Conservation (phyloP, 2,113 vertebrate species). For the Pluvialis apricaria region DNA sequence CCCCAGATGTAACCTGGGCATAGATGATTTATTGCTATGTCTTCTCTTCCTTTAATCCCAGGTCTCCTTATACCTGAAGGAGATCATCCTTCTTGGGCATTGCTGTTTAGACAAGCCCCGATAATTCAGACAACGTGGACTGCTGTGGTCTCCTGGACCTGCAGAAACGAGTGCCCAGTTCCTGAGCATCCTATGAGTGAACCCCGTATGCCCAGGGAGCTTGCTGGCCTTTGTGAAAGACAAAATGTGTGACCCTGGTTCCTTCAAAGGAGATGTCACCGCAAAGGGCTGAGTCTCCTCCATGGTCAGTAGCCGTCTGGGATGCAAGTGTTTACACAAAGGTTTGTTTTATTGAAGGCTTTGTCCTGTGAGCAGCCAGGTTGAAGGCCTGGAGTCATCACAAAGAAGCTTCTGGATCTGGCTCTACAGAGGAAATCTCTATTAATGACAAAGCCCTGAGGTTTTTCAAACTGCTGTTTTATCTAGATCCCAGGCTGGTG, state of each 20-base stretch:
- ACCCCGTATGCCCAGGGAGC: not conserved
- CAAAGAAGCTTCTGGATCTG: not conserved
- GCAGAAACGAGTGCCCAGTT: not conserved
- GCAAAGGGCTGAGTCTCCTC: not conserved
- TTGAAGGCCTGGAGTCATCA: not conserved
- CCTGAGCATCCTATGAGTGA: not conserved
- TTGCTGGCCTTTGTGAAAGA: not conserved
- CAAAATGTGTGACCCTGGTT: fast-evolving
- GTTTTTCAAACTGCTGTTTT: not conserved
- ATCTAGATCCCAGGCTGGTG: not conserved
- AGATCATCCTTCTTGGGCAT: not conserved
- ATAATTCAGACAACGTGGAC: not conserved
- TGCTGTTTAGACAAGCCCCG: not conserved
- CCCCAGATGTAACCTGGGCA: fast-evolving
- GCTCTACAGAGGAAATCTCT: not conserved
- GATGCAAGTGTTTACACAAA: not conserved
- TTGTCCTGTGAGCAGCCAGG: not conserved
- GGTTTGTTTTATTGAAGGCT: not conserved
- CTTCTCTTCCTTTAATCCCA: not conserved
- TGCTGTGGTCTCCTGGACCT: not conserved
- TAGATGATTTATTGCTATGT: not conserved
- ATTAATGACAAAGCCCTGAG: not conserved
- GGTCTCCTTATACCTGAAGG: not conserved
- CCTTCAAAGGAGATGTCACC: not conserved
- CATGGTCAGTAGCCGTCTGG: not conserved